Percentiles rank a stretch among this genome's conserved stretches.
Conservation (phyloP, 2,797 vertebrate species). For the Onychomys torridus region DNA sequence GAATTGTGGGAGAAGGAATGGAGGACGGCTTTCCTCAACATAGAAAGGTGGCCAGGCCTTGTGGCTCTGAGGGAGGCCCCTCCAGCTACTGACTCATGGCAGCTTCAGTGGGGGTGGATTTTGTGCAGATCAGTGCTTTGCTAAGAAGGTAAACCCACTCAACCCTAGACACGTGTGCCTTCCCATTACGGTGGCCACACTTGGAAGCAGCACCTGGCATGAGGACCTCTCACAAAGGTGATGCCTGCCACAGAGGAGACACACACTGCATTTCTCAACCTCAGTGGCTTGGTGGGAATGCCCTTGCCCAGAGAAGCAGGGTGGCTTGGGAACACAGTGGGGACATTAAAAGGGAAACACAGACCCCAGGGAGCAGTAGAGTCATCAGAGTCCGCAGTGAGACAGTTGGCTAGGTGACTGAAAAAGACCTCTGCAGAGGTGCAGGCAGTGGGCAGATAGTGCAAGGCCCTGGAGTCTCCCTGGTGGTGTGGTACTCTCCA, state of each 20-base stretch:
- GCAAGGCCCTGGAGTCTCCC: not conserved
- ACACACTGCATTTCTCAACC: not conserved
- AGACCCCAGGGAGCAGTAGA: not conserved
- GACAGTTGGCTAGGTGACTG: not conserved
- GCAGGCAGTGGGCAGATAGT: not conserved
- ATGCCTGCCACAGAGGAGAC: not conserved
- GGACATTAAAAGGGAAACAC: not conserved
- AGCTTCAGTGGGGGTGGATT: not conserved
- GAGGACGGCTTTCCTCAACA: not conserved
- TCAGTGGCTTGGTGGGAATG: not conserved
- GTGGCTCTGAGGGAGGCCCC: not conserved
- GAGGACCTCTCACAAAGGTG: not conserved
- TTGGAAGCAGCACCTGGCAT: not conserved
- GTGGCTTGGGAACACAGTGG: not conserved
- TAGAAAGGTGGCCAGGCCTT: not conserved
- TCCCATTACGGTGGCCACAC: not conserved
- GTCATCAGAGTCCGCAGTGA: not conserved
- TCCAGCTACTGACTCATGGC: not conserved
- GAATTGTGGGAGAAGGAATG: not conserved
- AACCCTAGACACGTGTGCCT: not conserved
- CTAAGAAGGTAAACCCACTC: not conserved
- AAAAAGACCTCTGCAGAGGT: not conserved
- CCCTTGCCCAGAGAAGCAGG: not conserved
- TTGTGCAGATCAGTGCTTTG: not conserved
- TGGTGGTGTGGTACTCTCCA: not conserved